A percentile compares a stretch with the other conserved stretches of the same genome.
Conservation (phyloP, 2,888 invertebrate genomes). For the Lithophane ornitopus region DNA sequence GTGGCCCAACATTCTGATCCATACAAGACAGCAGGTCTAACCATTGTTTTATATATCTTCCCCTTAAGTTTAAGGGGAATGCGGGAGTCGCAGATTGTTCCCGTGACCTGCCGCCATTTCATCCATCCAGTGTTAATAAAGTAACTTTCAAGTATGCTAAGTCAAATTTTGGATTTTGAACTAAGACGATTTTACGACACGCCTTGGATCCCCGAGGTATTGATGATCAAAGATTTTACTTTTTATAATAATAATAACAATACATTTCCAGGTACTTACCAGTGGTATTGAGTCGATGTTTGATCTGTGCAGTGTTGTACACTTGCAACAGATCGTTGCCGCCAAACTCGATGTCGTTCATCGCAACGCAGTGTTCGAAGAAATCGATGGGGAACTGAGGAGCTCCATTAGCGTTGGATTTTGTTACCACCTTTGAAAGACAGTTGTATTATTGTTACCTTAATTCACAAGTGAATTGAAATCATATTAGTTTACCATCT, state of each 20-base stretch:
- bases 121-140: too few species aligned
- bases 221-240: neutral
- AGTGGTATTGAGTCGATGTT: slow-evolving; percentile 95
- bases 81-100: too few species aligned
- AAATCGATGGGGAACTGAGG: slow-evolving; percentile 98
- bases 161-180: neutral
- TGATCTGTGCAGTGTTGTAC: slow-evolving; percentile 98
- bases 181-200: neutral
- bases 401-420: slow-evolving; percentile 89
- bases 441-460: neutral
- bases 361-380: slow-evolving; percentile 98
- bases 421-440: slow-evolving; percentile 80
- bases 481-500: neutral
- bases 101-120: too few species aligned
- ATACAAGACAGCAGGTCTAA: too few species aligned
- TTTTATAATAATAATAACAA: neutral
- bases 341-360: slow-evolving; percentile 98
- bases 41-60: too few species aligned
- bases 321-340: slow-evolving; percentile 98
- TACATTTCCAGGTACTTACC: slow-evolving; percentile 70
- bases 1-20: too few species aligned
- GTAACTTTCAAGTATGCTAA: neutral
- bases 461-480: neutral
- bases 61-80: too few species aligned
- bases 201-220: neutral